A percentile compares a stretch with the other conserved stretches of the same genome.
phyloP scores from a whole-genome alignment of 35 echinoderm and acorn worm genomes.

The Apostichopus californicus region DNA sequence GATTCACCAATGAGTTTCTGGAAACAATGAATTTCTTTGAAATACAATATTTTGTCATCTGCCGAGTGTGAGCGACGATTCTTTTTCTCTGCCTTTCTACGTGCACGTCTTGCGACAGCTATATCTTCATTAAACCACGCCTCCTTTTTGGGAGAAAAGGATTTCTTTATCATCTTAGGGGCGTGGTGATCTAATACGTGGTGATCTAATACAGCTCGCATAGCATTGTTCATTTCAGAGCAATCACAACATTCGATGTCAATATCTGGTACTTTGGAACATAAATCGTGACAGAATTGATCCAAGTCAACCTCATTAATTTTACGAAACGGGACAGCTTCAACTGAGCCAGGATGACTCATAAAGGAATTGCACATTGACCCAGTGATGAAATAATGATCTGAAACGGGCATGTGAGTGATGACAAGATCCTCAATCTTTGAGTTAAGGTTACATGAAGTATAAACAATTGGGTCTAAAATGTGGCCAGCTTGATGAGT shows the following conservation, averaged over 20 bases:
- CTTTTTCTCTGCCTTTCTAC: not conserved
- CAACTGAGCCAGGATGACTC: no score
- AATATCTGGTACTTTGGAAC: no score
- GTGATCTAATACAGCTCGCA: not conserved
- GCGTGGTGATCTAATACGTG: not conserved
- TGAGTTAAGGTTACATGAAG: not conserved
- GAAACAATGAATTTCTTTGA: not conserved
- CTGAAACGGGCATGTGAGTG: no score
- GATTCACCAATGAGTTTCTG: not conserved
- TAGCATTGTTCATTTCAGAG: not conserved
- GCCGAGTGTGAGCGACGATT: not conserved
- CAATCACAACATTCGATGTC: not conserved
- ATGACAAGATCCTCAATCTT: no score
- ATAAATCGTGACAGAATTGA: no score
- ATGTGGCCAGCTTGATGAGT: slow-evolving; percentile 38
- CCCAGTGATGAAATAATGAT: no score
- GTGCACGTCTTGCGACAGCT: slow-evolving; percentile 7
- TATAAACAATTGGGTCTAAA: slow-evolving; percentile 10
- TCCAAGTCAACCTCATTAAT: no score
- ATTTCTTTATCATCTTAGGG: slow-evolving; percentile 2
- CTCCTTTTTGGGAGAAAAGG: not conserved
- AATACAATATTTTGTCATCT: not conserved
- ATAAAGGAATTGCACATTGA: no score
- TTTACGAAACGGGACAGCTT: no score
- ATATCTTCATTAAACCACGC: not conserved